Percentiles rank a stretch among this genome's conserved stretches.
Evolutionary conservation across 2,797 vertebrate species (phyloP).

Genomic region (Galago senegalensis): DNA sequence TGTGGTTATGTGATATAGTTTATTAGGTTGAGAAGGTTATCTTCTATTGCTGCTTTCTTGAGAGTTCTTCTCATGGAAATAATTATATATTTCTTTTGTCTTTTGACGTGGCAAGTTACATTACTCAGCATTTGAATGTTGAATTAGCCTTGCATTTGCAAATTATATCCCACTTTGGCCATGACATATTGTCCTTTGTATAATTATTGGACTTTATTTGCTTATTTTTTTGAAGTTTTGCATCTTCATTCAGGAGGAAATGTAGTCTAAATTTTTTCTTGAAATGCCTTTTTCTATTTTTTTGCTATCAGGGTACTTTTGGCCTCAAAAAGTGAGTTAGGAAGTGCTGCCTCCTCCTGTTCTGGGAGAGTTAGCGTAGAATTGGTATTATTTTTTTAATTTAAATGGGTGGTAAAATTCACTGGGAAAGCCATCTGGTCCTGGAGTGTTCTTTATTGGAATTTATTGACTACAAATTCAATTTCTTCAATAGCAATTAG

Average conservation of each 20-base stretch:
- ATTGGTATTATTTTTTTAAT: background rate
- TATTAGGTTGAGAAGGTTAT: background rate
- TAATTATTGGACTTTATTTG: background rate
- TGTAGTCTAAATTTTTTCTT: constrained; percentile 9
- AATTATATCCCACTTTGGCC: background rate
- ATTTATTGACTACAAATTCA: background rate
- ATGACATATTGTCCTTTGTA: background rate
- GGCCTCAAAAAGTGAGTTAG: background rate
- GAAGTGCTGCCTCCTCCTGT: background rate
- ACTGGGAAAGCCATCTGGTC: background rate
- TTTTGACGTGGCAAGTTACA: background rate
- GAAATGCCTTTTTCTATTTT: background rate
- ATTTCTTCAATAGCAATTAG: background rate
- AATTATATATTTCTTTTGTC: background rate
- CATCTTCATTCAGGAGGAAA: background rate
- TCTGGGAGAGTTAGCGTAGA: background rate
- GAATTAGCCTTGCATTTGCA: constrained; percentile 6
- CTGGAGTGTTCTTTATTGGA: background rate
- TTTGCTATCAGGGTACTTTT: background rate
- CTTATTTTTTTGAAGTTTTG: background rate
- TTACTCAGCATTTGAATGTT: background rate
- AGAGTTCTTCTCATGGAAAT: background rate
- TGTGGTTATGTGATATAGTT: background rate
- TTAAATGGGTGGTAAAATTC: background rate
- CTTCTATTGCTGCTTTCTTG: background rate